A percentile compares a stretch with the other conserved stretches of the same genome.
These are phyloP conservation scores for Heliconius ethilla DNA, from an alignment of 2,888 invertebrate genomes.

Conservation along the genomic window DNA sequence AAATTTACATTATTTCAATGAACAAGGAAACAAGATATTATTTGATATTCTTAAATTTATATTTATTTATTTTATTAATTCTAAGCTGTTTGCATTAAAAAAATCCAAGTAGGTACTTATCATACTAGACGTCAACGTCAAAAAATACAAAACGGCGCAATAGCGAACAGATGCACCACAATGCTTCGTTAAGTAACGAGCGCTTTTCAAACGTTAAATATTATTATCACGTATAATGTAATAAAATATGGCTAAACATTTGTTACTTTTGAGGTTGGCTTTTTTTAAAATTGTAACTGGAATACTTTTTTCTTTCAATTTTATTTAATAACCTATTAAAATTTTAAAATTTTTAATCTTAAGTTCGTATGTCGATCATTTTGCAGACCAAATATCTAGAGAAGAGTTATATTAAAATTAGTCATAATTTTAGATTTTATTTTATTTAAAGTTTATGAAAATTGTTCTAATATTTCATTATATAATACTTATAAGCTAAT, in stretches of 20 bases:
- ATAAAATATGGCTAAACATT: slow-evolving; percentile 12
- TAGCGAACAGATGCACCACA: slow-evolving; percentile 69
- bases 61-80: neutral
- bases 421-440: neutral
- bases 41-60: neutral
- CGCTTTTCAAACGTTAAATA: slow-evolving; percentile 39
- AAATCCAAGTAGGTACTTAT: neutral
- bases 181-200: slow-evolving; percentile 64
- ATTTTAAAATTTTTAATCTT: neutral
- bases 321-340: neutral
- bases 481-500: neutral
- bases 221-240: slow-evolving; percentile 21
- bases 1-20: neutral
- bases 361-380: neutral
- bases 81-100: neutral
- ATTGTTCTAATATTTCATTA: neutral
- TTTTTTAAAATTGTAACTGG: neutral
- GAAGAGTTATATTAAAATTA: neutral
- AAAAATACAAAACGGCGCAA: slow-evolving; percentile 55
- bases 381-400: neutral
- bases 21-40: neutral
- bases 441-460: neutral
- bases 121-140: slow-evolving; percentile 50
- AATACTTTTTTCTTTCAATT: neutral
- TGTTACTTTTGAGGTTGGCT: neutral